These are phyloP conservation scores for Phoxinus phoxinus DNA, from an alignment of 2,113 vertebrate genomes.

Conservation along the genomic window DNA sequence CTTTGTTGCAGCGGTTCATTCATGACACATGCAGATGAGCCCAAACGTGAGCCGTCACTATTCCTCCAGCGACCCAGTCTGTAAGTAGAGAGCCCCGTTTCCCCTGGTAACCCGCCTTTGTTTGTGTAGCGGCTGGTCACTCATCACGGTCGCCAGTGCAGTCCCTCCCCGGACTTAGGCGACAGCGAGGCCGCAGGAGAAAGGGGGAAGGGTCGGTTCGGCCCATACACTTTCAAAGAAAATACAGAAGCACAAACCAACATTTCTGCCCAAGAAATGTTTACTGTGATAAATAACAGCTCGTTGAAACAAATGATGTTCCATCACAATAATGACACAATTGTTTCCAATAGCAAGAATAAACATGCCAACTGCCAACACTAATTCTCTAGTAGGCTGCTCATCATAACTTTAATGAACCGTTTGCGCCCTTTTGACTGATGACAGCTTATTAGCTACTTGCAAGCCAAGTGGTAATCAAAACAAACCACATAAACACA, in stretches of 20 bases:
- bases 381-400: neutral
- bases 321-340: neutral
- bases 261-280: neutral
- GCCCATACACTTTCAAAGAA: slow-evolving; percentile 6
- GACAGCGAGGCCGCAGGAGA: neutral
- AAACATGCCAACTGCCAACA: neutral
- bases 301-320: neutral
- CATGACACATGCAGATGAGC: slow-evolving; percentile 61
- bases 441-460: slow-evolving; percentile 16
- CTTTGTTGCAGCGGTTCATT: slow-evolving; percentile 69
- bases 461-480: neutral
- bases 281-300: neutral
- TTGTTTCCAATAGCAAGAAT: neutral
- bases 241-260: neutral
- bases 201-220: slow-evolving; percentile 33
- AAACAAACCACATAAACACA: neutral
- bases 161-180: slow-evolving; percentile 22
- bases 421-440: neutral
- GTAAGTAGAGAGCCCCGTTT: neutral
- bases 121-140: slow-evolving; percentile 28
- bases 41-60: neutral
- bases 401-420: neutral
- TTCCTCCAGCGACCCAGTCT: neutral
- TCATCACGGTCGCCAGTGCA: neutral
- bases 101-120: slow-evolving; percentile 28